These are phyloP conservation scores for Seriola dumerili DNA, from an alignment of 2,113 vertebrate species.

Conservation along the genomic window DNA sequence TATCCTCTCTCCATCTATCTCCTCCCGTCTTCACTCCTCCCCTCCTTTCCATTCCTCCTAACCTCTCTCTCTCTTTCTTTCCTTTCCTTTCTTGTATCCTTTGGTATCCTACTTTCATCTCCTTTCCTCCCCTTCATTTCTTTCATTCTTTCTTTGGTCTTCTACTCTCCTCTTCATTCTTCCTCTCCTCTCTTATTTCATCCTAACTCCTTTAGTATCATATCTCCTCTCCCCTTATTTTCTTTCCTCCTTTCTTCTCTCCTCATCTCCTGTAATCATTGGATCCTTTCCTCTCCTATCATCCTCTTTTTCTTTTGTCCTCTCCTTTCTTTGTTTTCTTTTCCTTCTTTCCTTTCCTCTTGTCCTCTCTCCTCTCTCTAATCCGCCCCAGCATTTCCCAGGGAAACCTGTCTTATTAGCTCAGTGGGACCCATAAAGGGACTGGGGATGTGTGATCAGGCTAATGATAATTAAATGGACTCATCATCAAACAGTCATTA, in stretches of 20 bases:
- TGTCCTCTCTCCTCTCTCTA: neutral
- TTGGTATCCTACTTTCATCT: neutral
- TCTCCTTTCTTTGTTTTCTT: neutral
- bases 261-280: neutral
- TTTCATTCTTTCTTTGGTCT: neutral
- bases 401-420: constrained; percentile 49
- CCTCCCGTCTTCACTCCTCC: neutral
- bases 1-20: neutral
- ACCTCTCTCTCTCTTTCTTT: neutral
- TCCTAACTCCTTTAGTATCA: neutral
- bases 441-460: constrained; percentile 51
- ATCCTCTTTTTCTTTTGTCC: rapidly evolving
- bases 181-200: neutral
- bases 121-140: neutral
- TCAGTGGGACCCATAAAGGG: constrained; percentile 65
- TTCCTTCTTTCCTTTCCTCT: neutral
- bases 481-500: constrained; percentile 74
- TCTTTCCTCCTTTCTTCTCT: neutral
- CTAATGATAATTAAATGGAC: constrained; percentile 73
- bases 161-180: neutral
- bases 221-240: no score
- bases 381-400: constrained; percentile 1
- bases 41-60: neutral
- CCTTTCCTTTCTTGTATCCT: neutral
- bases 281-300: neutral